A percentile compares a stretch with the other conserved stretches of the same genome.
Conservation (phyloP, 2,113 vertebrate genomes). For the Lampris megalopsis region DNA sequence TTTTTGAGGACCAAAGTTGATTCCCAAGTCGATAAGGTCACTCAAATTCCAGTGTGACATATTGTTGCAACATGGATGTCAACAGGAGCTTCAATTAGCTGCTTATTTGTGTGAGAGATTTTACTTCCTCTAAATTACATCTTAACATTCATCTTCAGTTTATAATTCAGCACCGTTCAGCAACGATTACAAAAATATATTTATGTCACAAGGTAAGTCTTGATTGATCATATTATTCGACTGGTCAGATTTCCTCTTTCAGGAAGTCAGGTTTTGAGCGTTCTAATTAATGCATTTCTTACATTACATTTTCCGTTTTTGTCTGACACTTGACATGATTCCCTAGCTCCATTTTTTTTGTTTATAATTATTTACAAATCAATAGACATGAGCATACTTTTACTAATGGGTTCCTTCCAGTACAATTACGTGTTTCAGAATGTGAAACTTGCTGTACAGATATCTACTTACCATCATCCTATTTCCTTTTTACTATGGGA, state of each 20-base stretch:
- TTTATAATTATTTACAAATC: too few species aligned
- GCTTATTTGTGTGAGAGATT: not conserved
- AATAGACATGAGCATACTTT: not conserved
- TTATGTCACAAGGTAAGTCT: not conserved
- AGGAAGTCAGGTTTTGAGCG: not conserved
- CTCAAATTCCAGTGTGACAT: too few species aligned
- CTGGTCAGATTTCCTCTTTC: not conserved
- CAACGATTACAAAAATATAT: not conserved
- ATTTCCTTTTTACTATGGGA: not conserved
- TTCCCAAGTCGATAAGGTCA: too few species aligned
- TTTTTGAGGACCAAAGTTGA: not conserved
- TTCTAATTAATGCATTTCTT: not conserved
- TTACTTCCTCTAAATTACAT: not conserved
- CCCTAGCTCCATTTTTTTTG: too few species aligned
- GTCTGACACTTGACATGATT: too few species aligned
- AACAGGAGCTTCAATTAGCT: not conserved
- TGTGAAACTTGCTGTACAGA: not conserved
- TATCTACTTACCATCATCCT: not conserved
- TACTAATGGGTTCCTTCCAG: not conserved
- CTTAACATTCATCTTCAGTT: not conserved
- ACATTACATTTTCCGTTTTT: not conserved
- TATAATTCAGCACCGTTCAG: not conserved
- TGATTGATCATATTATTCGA: not conserved
- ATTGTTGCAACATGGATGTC: too few species aligned
- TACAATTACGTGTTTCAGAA: not conserved